These are phyloP conservation scores for Myotis lucifugus DNA, from an alignment of 2,113 vertebrate species.

Conservation along the genomic window DNA sequence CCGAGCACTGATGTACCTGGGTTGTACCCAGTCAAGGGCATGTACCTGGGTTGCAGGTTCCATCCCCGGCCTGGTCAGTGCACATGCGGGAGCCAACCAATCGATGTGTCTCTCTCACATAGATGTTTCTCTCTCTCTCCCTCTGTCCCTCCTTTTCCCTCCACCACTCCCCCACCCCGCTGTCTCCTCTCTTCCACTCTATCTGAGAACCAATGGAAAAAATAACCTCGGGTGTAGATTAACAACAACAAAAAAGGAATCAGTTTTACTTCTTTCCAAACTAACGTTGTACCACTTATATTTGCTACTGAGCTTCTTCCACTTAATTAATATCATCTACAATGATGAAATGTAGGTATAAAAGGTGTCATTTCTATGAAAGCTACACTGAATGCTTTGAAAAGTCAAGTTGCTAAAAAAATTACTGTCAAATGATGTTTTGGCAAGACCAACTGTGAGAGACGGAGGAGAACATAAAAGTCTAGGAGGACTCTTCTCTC, in stretches of 20 bases:
- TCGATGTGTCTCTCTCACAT: too few species aligned
- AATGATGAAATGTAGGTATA: background rate
- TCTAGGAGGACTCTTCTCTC: constrained; percentile 30
- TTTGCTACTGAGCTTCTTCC: background rate
- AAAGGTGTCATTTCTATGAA: constrained; percentile 38
- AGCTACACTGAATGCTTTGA: background rate
- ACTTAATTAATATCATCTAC: background rate
- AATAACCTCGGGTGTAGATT: too few species aligned
- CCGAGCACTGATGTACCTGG: too few species aligned
- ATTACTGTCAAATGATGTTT: constrained; percentile 33
- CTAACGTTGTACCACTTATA: background rate
- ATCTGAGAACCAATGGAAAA: too few species aligned
- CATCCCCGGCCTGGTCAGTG: too few species aligned
- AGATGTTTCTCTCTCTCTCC: too few species aligned
- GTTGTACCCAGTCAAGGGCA: too few species aligned
- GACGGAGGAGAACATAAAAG: constrained; percentile 26
- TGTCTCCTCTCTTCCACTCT: too few species aligned
- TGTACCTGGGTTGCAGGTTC: too few species aligned
- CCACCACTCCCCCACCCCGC: too few species aligned
- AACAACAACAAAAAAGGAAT: background rate
- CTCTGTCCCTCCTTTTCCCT: too few species aligned
- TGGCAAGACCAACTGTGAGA: constrained; percentile 28
- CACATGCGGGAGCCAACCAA: too few species aligned
- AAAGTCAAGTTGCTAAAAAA: constrained; percentile 63
- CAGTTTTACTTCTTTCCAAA: background rate